Evolutionary conservation across 2,888 invertebrate genomes (phyloP), one percentile per base, ranked within the genome.

Genomic region (Teleogryllus oceanicus): DNA sequence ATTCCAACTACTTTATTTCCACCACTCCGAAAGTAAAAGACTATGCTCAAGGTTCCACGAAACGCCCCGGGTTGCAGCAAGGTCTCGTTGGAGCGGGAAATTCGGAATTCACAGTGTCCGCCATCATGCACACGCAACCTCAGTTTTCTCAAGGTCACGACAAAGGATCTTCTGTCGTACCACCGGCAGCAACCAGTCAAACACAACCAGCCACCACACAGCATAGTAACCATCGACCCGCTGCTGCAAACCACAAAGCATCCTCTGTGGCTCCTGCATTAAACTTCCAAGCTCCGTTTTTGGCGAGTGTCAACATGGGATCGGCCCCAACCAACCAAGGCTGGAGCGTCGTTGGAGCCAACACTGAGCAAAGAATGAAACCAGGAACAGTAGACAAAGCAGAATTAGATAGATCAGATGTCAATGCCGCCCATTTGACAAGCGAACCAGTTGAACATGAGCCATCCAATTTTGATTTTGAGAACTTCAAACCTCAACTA

Each of bases 401-500:
- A 18, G 82, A 82, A 49, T 20, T 78, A 11, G 51, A 62, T 62
- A 37, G 49, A n/a, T 21, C 49, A 13, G 49, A 50, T 75, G 74
- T 49, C 0, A 78, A 62, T 21, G 83, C 84, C 74, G 83, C 85
- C 49, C 83, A 84, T n/a, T 18, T n/a, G 2, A 51, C 80, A 13
- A 49, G 50, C 11, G 50, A 24, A 5, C 75, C 74, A 11, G 74
- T 24, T 10, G 76, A 20, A 21, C 85, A 8, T 81, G 85, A 75
- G 85, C 86, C 88, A 0, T 88, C 89, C 10, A 89, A 87, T 81
- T 92, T 92, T 83, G 92, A 92, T 84, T 88, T 90, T 10, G 92
- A 92, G 83, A 91, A 89, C 83, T 93, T 93, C 83, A 91, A 92
- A 82, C 93, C 93, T 0, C 91, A 92, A 83, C 85, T 93, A 21